Base-by-base conservation (phyloP, 2,113 vertebrate genomes). In the Coryphaenoides rupestris region DNA sequence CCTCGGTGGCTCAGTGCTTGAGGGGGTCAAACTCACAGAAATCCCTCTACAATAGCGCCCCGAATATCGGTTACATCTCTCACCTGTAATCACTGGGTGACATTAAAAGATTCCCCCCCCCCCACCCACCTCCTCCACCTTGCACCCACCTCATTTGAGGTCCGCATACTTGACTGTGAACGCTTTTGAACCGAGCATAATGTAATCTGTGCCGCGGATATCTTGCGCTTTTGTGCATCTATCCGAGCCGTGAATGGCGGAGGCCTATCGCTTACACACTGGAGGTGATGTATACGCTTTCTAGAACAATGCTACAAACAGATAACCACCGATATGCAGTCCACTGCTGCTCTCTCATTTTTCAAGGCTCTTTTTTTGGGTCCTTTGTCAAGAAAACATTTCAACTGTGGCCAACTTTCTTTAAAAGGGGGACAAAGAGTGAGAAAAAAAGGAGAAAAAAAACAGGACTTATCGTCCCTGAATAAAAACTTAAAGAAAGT, bases 81-180 rank as follows among this genome's bases (percentile, higher is more conserved):
- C 92, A 90, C 86, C 90, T 86, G 19, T 92, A 94, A 93, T 93
- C 92, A 92, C 75, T 84, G 91, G 87, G 86, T 82, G 79, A 86
- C 88, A 92, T 93, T 92, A 93, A 94, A 93, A 93, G 89, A 85
- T 86, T 82, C 62, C 92, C 91, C 92, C 88, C n/a, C 14, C 17
- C 6, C 6, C 26, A 4, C 26, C 26, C n/a, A n/a, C 92, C 88
- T 21, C 14, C 17, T 28, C 6, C 26, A 4, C 26, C 26, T 6
- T 28, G 26, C 26, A 28, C 26, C 46, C 63, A 91, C 84, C 80
- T 72, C 80, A 73, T 61, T 84, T 60, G 84, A 82, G 50, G 66
- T 76, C 80, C 63, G 91, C 85, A 81, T 93, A 92, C 91, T 91
- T 93, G 85, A 86, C 86, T 79, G 86, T 84, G 87, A 92, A 92